Evolutionary conservation across 2,113 vertebrate species (phyloP).

Genomic region (Platichthys stellatus): DNA sequence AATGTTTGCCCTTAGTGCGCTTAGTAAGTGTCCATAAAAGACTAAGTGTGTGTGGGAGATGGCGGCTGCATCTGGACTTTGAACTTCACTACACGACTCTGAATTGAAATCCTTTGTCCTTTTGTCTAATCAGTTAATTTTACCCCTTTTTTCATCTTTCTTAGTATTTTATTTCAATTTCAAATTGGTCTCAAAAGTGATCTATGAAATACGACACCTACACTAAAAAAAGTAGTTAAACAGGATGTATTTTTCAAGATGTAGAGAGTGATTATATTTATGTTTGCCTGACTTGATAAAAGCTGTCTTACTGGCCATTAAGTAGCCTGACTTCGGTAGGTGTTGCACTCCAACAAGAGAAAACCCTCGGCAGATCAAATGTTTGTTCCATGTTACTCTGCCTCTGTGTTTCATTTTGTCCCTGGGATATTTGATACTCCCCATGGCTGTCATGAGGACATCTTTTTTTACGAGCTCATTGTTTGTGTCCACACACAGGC

Average conservation of each 20-base stretch:
- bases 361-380: neutral
- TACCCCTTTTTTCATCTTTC: too few relatives aligned
- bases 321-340: neutral
- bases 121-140: too few relatives aligned
- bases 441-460: slow-evolving; percentile 31
- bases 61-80: too few relatives aligned
- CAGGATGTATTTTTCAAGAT: neutral
- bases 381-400: neutral
- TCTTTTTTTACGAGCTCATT: slow-evolving; percentile 27
- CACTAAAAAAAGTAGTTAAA: neutral
- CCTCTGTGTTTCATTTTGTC: neutral
- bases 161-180: too few relatives aligned
- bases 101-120: too few relatives aligned
- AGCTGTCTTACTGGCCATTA: slow-evolving; percentile 25
- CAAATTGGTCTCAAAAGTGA: too few relatives aligned
- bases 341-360: neutral
- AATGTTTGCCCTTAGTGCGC: too few relatives aligned
- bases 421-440: neutral
- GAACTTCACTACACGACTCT: too few relatives aligned
- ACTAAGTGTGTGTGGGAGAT: too few relatives aligned
- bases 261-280: neutral
- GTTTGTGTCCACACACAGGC: slow-evolving; percentile 13
- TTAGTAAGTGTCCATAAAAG: too few relatives aligned
- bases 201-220: too few relatives aligned
- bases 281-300: neutral